A percentile compares a stretch with the other conserved stretches of the same genome.
These are phyloP conservation scores for Drosophila orosa DNA, from an alignment of 1,140 invertebrate genomes.

Conservation along the genomic window DNA sequence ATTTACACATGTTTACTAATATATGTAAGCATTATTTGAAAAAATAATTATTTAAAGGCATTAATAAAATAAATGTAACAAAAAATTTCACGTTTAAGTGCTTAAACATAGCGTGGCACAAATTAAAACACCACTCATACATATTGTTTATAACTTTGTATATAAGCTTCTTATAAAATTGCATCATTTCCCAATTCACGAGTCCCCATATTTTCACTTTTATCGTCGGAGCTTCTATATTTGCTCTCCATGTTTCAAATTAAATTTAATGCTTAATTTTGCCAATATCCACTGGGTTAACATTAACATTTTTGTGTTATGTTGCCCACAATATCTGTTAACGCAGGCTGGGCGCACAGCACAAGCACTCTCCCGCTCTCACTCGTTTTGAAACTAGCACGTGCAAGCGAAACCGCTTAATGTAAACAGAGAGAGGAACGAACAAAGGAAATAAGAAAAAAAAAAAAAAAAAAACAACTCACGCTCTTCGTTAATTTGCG, in stretches of 20 bases:
- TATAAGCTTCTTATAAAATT: constrained; percentile 9
- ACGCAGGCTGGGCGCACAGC: constrained; percentile 65
- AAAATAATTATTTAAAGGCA: too few relatives aligned
- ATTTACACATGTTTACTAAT: constrained; percentile 3
- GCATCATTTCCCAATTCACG: not conserved
- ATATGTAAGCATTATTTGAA: constrained; percentile 4
- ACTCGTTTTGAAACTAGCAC: constrained; percentile 45
- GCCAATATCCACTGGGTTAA: constrained; percentile 33
- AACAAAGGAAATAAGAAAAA: constrained; percentile 12
- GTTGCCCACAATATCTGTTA: constrained; percentile 64
- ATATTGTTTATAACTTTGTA: too few relatives aligned
- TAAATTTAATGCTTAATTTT: not conserved
- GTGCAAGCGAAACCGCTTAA: constrained; percentile 62
- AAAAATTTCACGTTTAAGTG: too few relatives aligned
- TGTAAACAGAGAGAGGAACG: constrained; percentile 69
- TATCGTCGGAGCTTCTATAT: not conserved
- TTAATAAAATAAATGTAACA: too few relatives aligned
- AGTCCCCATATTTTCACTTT: not conserved
- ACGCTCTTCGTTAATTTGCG: constrained; percentile 78
- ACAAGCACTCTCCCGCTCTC: constrained; percentile 2
- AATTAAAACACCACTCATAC: too few relatives aligned
- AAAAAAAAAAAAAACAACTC: constrained; percentile 63
- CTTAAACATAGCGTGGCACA: too few relatives aligned
- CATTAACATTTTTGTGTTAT: constrained; percentile 40
- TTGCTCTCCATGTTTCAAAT: not conserved